A percentile compares a stretch with the other conserved stretches of the same genome.
phyloP scores from a whole-genome alignment of 1,140 invertebrate species.

The Prorops nasuta region DNA sequence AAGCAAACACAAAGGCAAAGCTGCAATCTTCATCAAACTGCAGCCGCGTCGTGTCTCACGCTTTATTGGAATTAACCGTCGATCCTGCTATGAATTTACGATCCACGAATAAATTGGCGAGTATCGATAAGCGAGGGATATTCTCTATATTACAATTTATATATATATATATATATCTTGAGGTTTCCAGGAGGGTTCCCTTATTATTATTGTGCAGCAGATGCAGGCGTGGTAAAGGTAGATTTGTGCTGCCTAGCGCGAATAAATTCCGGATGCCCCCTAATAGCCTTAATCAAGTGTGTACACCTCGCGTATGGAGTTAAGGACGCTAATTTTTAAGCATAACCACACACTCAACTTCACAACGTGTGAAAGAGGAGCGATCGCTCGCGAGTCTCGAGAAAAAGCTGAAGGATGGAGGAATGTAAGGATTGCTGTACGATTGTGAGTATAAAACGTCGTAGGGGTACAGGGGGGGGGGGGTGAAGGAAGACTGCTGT shows the following conservation, averaged over 20 bases:
- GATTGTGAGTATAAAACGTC: neutral
- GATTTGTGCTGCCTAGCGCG: conserved; percentile 25
- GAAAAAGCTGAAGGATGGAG: too few relatives aligned
- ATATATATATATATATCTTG: too few relatives aligned
- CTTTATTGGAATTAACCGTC: conserved; percentile 30
- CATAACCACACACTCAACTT: conserved; percentile 55
- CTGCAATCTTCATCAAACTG: conserved; percentile 25
- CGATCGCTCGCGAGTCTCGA: too few relatives aligned
- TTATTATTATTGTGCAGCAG: too few relatives aligned
- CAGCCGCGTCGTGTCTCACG: conserved; percentile 31
- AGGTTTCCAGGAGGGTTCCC: too few relatives aligned
- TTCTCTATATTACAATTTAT: too few relatives aligned
- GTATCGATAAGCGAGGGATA: too few relatives aligned
- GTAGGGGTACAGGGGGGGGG: conserved; percentile 3
- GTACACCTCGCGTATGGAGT: conserved; percentile 39
- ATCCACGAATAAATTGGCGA: too few relatives aligned
- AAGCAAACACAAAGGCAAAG: too few relatives aligned
- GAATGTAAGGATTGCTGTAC: neutral
- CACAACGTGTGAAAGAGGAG: conserved; percentile 53
- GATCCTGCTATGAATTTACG: conserved; percentile 21
- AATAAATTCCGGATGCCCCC: conserved; percentile 46
- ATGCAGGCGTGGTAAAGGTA: too few relatives aligned
- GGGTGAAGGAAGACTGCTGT: conserved; percentile 16
- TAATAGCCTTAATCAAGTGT: conserved; percentile 57
- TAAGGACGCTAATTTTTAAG: conserved; percentile 57